Percentiles rank a stretch among this genome's conserved stretches.
phyloP scores from a whole-genome alignment of 2,797 vertebrate species.

The Myotis myotis region DNA sequence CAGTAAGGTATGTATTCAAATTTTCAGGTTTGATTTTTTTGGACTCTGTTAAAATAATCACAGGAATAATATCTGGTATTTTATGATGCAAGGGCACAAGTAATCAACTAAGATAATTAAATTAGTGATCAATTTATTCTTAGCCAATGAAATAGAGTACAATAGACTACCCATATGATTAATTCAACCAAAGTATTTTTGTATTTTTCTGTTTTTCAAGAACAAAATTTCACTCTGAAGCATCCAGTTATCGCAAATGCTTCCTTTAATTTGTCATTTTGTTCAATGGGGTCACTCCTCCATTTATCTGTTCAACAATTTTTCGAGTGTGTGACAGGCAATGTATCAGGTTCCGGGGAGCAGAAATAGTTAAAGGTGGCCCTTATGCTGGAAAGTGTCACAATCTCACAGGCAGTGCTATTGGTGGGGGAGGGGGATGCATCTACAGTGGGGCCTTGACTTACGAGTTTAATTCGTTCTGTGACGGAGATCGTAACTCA shows the following conservation, averaged over 20 bases:
- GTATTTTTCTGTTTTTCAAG: background rate
- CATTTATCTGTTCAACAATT: background rate
- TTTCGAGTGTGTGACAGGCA: background rate
- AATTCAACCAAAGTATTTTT: background rate
- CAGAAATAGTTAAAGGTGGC: background rate
- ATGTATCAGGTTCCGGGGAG: background rate
- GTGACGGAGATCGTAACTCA: too few species aligned
- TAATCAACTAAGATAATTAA: conserved; percentile 2
- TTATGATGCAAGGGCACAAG: background rate
- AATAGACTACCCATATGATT: background rate
- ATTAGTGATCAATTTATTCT: background rate
- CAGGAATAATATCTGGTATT: background rate
- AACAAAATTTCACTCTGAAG: background rate
- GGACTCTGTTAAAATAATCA: conserved; percentile 1
- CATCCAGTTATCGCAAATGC: background rate
- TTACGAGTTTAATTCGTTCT: too few species aligned
- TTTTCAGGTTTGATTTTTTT: conserved; percentile 37
- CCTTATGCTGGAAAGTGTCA: background rate
- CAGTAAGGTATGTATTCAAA: background rate
- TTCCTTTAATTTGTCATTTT: conserved; percentile 8
- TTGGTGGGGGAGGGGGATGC: accelerated
- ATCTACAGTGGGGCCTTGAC: background rate
- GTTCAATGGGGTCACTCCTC: background rate
- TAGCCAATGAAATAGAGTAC: background rate
- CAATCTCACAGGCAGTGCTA: background rate